Evolutionary conservation across 2,113 vertebrate species (phyloP).

Genomic region (Apistogramma diplotaenia): DNA sequence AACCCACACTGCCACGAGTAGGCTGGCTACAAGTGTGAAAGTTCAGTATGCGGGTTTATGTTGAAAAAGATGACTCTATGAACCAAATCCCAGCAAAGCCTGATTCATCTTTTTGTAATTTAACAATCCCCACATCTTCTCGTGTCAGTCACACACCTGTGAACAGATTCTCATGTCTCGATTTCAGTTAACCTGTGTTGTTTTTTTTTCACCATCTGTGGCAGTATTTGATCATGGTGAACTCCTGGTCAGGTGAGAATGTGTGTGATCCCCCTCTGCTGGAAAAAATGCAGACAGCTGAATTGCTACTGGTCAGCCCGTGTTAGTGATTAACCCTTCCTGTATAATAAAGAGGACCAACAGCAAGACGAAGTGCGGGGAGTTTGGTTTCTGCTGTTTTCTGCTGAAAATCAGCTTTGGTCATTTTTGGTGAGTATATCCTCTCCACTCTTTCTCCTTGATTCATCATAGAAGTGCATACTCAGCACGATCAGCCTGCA

Average conservation of each 20-base stretch:
- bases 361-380: conserved; percentile 33
- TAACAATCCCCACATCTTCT: not conserved
- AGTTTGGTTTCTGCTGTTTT: conserved; percentile 17
- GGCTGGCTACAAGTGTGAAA: not conserved
- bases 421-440: conserved; percentile 47
- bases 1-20: conserved; percentile 34
- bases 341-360: conserved; percentile 25
- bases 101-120: not conserved
- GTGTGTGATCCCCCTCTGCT: conserved; percentile 30
- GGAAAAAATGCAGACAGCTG: conserved; percentile 58
- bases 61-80: not conserved
- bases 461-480: not conserved
- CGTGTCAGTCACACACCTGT: not conserved
- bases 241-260: conserved; percentile 15
- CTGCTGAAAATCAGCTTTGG: not conserved
- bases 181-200: not conserved
- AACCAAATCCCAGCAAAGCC: not conserved
- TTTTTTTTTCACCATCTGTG: not conserved
- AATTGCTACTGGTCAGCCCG: conserved; percentile 21
- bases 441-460: not conserved
- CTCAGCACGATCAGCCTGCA: not conserved
- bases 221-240: conserved; percentile 2
- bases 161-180: not conserved
- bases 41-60: not conserved
- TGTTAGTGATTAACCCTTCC: conserved; percentile 72